These are phyloP conservation scores for Laupala kohalensis DNA, from an alignment of 1,140 invertebrate genomes.

Conservation along the genomic window DNA sequence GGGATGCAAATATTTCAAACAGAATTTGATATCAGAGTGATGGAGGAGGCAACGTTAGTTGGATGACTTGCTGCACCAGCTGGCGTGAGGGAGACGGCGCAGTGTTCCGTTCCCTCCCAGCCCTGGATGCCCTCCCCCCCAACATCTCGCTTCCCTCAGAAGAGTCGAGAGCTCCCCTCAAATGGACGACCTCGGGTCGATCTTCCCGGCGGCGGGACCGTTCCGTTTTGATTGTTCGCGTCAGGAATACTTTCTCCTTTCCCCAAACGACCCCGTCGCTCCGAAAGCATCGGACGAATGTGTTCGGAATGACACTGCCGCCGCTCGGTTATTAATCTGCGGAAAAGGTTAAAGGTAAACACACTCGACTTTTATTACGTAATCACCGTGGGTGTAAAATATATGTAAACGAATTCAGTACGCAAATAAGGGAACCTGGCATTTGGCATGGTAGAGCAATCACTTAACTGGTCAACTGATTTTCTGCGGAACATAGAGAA, in stretches of 20 bases:
- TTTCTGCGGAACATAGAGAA: not conserved
- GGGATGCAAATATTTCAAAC: too few relatives aligned
- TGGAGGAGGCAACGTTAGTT: too few relatives aligned
- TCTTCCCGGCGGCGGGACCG: not conserved
- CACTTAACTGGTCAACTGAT: not conserved
- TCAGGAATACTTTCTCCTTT: not conserved
- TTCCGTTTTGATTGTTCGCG: not conserved
- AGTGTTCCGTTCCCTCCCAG: too few relatives aligned
- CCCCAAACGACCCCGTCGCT: not conserved
- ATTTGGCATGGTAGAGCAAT: not conserved
- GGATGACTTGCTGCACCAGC: too few relatives aligned
- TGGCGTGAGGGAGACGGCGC: too few relatives aligned
- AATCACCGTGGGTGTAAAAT: not conserved
- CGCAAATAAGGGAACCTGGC: not conserved
- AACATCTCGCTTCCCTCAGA: not conserved
- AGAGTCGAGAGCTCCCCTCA: too few relatives aligned
- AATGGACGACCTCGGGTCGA: not conserved
- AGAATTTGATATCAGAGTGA: too few relatives aligned
- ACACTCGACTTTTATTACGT: not conserved
- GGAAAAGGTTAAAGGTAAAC: not conserved
- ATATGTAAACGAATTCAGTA: not conserved
- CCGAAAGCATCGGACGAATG: not conserved
- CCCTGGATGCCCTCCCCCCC: too few relatives aligned
- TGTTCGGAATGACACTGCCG: not conserved
- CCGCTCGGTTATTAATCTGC: not conserved